Percentiles rank a stretch among this genome's conserved stretches.
phyloP scores from a whole-genome alignment of 2,797 vertebrate genomes.

The Taeniopygia guttata region DNA sequence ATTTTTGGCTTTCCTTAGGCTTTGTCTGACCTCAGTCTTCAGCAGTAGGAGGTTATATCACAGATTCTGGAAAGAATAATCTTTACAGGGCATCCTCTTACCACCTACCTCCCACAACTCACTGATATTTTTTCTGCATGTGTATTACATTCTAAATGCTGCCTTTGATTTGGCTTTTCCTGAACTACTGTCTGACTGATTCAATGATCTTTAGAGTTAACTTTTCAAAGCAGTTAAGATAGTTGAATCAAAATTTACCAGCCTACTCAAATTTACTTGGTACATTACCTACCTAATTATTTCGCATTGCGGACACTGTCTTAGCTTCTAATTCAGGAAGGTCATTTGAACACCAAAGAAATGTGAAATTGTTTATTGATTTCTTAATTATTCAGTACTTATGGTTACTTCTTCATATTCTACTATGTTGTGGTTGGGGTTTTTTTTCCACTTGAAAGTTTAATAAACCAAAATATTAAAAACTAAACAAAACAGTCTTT shows the following conservation, averaged over 20 bases:
- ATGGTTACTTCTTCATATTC: conserved; percentile 7
- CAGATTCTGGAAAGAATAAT: neutral
- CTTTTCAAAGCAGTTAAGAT: conserved; percentile 1
- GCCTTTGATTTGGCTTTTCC: conserved; percentile 2
- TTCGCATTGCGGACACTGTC: neutral
- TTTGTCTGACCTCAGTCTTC: neutral
- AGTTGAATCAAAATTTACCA: conserved; percentile 47
- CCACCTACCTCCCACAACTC: neutral
- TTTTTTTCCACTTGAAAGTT: neutral
- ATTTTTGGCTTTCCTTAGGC: neutral
- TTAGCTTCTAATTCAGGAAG: conserved; percentile 27
- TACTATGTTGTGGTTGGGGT: neutral
- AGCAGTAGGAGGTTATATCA: neutral
- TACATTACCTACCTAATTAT: conserved; percentile 37
- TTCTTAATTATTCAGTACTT: conserved; percentile 49
- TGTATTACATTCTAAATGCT: neutral
- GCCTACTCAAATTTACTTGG: conserved; percentile 32
- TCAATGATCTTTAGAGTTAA: conserved; percentile 36
- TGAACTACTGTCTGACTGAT: neutral
- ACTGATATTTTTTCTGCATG: neutral
- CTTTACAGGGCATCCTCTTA: neutral
- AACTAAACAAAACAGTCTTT: neutral
- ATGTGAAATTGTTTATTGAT: conserved; percentile 54
- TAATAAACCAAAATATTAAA: conserved; percentile 10
- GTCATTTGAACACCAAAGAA: conserved; percentile 40